Evolutionary conservation across 1,140 invertebrate species (phyloP), one percentile per base, ranked within the genome.

Genomic region (Campoletis sonorensis): DNA sequence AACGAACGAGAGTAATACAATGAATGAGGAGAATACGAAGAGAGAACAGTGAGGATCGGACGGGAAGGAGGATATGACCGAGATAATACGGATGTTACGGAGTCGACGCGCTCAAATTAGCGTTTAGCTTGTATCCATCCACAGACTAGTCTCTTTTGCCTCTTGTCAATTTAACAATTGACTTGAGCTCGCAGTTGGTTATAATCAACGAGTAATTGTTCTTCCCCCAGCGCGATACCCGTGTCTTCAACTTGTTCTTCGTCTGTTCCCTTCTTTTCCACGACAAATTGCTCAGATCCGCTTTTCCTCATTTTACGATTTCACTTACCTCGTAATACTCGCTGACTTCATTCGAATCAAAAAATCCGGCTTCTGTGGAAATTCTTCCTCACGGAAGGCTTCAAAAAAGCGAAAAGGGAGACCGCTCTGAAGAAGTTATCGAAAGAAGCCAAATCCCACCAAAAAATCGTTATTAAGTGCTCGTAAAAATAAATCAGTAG

Each of bases 101-200:
- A 79, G 18, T 45, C 83, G 78, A 79, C 84, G 85, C 76, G 64
- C 79, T 79, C 67, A 71, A 68, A 73, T 81, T 78, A 70, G 30
- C 80, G 67, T 61, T 70, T 71, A 67, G 73, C 45, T 77, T 72
- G 67, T 76, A 54, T 64, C 49, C 30, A 70, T 51, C 49, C 80
- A 61, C 49, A 58, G 61, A 78, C 75, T 70, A 37, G 75, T 61
- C 61, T 70, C 71, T 75, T 54, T 70, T 78, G 80, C 80, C 85
- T 81, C 84, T 86, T 86, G 85, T 83, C 79, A 82, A 88, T 87
- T 84, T 83, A 84, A 86, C 87, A 87, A 87, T 87, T 87, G 81
- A 86, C 81, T 84, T 84, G 81, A 68, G 83, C 82, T 81, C 81
- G 68, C 61, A 76, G 37, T 45, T 30, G 58, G 26, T 26, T 75